Evolutionary conservation across 2,888 invertebrate genomes (phyloP).

Genomic region (Drosophila greeni): DNA sequence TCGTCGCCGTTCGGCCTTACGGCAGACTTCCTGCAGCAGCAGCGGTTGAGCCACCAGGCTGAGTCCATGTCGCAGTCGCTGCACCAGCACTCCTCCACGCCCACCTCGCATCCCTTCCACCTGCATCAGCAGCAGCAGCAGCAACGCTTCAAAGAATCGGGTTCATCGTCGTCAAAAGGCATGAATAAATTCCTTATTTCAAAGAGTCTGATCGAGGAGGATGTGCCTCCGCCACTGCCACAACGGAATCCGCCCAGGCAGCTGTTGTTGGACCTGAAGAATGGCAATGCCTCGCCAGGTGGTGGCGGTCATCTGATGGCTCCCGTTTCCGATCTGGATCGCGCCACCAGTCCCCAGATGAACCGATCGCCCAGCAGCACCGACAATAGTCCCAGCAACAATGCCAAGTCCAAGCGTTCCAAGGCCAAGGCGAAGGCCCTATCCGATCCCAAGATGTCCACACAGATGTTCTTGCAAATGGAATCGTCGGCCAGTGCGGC

Average conservation of each 20-base stretch:
- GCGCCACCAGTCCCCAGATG: slow-evolving; percentile 67
- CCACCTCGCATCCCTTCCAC: slow-evolving; percentile 51
- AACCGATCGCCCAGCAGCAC: slow-evolving; percentile 47
- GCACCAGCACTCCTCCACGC: slow-evolving; percentile 61
- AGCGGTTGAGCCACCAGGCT: slow-evolving; percentile 55
- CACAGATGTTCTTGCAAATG: slow-evolving; percentile 79
- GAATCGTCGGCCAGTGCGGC: slow-evolving; percentile 63
- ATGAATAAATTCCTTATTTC: slow-evolving; percentile 76
- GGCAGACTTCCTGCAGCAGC: slow-evolving; percentile 73
- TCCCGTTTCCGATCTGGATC: slow-evolving; percentile 78
- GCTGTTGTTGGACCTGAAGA: slow-evolving; percentile 63
- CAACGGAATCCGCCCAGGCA: slow-evolving; percentile 80
- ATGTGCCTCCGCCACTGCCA: slow-evolving; percentile 80
- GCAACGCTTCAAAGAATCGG: slow-evolving; percentile 66
- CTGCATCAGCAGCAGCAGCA: slow-evolving; percentile 57
- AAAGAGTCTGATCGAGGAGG: slow-evolving; percentile 74
- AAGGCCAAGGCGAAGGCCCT: slow-evolving; percentile 79
- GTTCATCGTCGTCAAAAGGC: slow-evolving; percentile 49
- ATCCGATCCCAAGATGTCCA: slow-evolving; percentile 79
- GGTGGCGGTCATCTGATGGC: slow-evolving; percentile 50
- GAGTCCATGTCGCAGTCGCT: slow-evolving; percentile 70
- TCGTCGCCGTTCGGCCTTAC: slow-evolving; percentile 74
- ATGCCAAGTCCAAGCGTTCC: slow-evolving; percentile 62
- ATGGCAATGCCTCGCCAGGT: slow-evolving; percentile 51
- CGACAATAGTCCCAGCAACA: slow-evolving; percentile 45